Evolutionary conservation across 2,888 invertebrate genomes (phyloP).

Genomic region (Diarsia dahlii): DNA sequence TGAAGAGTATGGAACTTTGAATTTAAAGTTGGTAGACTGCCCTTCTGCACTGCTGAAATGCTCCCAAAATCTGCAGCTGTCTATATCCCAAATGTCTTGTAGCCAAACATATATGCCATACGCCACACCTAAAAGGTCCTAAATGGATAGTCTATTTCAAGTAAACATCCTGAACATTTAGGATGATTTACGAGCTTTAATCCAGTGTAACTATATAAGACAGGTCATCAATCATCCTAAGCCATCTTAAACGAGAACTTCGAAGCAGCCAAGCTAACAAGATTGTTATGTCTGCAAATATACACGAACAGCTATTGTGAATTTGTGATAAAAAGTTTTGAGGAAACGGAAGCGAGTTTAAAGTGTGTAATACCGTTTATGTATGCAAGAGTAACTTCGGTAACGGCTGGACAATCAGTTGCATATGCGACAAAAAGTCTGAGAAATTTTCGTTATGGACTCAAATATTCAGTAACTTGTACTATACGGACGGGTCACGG

Average conservation of each 20-base stretch:
- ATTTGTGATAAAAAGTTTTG: slow-evolving; percentile 51
- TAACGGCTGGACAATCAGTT: slow-evolving; percentile 38
- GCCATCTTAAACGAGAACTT: slow-evolving; percentile 4
- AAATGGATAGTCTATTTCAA: not conserved
- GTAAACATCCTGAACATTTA: not conserved
- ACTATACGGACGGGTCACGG: not conserved
- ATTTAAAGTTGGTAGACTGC: not conserved
- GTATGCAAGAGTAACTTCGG: slow-evolving; percentile 48
- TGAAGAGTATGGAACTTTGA: not conserved
- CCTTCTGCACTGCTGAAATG: not conserved
- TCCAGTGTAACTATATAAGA: slow-evolving; percentile 9
- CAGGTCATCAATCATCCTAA: slow-evolving; percentile 20
- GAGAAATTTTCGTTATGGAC: not conserved
- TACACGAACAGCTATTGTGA: slow-evolving; percentile 10
- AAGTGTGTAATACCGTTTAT: slow-evolving; percentile 45
- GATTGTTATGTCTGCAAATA: slow-evolving; percentile 37
- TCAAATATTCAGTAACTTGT: not conserved
- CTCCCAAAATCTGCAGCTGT: not conserved
- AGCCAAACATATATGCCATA: too few relatives aligned
- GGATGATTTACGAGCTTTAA: slow-evolving; percentile 24
- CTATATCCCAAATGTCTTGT: not conserved
- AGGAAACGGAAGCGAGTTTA: slow-evolving; percentile 55
- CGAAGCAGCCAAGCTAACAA: not conserved
- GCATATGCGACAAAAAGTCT: slow-evolving; percentile 42
- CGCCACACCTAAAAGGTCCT: not conserved